Evolutionary conservation across 2,113 vertebrate genomes (phyloP), one percentile per base, ranked within the genome.

Genomic region (Neoarius graeffei): DNA sequence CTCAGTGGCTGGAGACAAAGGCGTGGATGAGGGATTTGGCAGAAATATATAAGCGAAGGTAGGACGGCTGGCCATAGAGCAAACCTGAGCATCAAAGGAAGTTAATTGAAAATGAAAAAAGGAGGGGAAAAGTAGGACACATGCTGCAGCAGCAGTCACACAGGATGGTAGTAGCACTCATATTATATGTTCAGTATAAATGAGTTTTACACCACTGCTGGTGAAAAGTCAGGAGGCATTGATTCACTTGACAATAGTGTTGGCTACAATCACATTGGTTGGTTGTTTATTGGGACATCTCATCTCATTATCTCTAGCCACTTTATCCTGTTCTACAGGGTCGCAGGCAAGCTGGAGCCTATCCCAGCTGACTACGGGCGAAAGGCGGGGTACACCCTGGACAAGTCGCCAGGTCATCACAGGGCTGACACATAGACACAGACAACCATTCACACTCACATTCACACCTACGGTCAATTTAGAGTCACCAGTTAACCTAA

Each of bases 61-160:
- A 48, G 57, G 19, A 82, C 6, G 5, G 30, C 6, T 42, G 57
- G 57, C 80, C 30, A 14, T 17, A 82, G 57, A 62, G 5, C 57
- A 13, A 62, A 42, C 59, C 57, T 42, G 35, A 60, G 80, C 30
- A 35, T 82, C 54, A 30, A 13, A 82, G 80, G 30, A 62, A 82
- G 9, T 62, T 62, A 25, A 82, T 82, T 82, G 20, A 82, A 62
- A 62, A 62, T 81, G 17, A 20, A 35, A 81, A 20, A 81, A 80
- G 6, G 30, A 6, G 7, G 4, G n/a, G 52, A 15, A 15, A 48
- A 25, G 19, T n/a, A 62, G 80, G 80, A 62, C 80, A 62, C 9
- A 15, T 59, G 17, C 27, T 59, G 17, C 27, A 59, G 20, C n/a
- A 59, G 79, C 54, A 81, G 54, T 59, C 7, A 35, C 54, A 59